Conservation (phyloP, 2,113 vertebrate species). For the Dascyllus trimaculatus region DNA sequence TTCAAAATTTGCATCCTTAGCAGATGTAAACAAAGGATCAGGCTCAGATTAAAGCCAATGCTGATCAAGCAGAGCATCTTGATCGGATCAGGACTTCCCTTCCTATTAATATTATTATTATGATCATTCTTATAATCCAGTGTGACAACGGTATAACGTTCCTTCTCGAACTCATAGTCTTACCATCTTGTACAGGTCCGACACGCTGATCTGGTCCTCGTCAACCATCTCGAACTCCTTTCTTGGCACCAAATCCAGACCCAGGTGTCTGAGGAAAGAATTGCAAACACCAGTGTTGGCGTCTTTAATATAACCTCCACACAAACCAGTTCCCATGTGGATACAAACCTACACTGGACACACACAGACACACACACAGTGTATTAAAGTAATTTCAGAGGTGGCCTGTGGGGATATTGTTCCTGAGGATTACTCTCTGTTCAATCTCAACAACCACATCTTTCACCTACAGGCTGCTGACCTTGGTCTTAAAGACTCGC, state of each 20-base stretch:
- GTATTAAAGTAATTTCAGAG: conserved; percentile 14
- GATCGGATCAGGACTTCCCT: too few relatives aligned
- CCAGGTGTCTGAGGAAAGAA: conserved; percentile 91
- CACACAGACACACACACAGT: neutral
- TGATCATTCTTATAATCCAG: neutral
- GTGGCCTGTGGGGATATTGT: neutral
- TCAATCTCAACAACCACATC: conserved; percentile 4
- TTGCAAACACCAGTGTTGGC: too few relatives aligned
- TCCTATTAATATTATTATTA: too few relatives aligned
- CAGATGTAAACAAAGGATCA: too few relatives aligned
- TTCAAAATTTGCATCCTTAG: too few relatives aligned
- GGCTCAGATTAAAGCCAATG: too few relatives aligned
- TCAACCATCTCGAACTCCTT: conserved; percentile 99
- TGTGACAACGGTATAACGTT: neutral
- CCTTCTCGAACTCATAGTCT: conserved; percentile 52
- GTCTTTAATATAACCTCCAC: neutral
- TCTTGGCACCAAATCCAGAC: conserved; percentile 95
- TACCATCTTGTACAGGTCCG: conserved; percentile 99
- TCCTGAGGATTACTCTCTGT: conserved; percentile 25
- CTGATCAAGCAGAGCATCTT: too few relatives aligned
- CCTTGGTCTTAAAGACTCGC: neutral
- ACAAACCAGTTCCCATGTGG: neutral
- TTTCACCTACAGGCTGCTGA: neutral
- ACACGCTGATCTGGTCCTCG: conserved; percentile 96
- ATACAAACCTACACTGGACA: conserved; percentile 1